Evolutionary conservation across 2,888 invertebrate genomes (phyloP).

Genomic region (Trachelus iudaicus): DNA sequence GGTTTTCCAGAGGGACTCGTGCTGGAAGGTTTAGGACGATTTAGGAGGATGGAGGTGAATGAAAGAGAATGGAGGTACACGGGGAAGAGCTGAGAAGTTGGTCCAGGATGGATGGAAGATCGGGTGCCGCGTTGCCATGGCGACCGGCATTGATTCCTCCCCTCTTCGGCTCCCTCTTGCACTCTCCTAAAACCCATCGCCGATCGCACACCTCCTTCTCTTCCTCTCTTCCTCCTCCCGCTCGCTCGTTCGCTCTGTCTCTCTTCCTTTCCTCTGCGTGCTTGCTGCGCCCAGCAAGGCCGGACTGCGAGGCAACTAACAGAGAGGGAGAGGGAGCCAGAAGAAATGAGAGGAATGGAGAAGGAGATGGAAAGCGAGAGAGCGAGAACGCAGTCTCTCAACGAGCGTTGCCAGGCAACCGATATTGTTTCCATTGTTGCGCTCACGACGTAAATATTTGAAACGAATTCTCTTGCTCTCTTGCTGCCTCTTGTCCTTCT

Average conservation of each 20-base stretch:
- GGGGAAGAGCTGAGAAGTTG: conserved; percentile 33
- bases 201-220: conserved; percentile 27
- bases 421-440: conserved; percentile 42
- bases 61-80: conserved; percentile 29
- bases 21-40: conserved; percentile 28
- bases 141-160: conserved; percentile 64
- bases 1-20: not conserved
- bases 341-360: conserved; percentile 8
- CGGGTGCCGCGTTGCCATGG: conserved; percentile 60
- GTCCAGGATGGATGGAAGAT: conserved; percentile 53
- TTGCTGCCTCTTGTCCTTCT: conserved; percentile 17
- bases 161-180: conserved; percentile 38
- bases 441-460: conserved; percentile 35
- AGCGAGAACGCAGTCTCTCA: conserved; percentile 18
- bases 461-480: conserved; percentile 23
- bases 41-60: conserved; percentile 21
- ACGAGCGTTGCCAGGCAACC: conserved; percentile 39
- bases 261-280: no score
- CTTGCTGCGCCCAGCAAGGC: not conserved
- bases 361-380: not conserved
- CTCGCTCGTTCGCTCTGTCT: no score
- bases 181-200: not conserved
- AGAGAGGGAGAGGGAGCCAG: not conserved
- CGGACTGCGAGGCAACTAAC: not conserved
- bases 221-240: conserved; percentile 7